phyloP scores from a whole-genome alignment of 2,797 vertebrate species.

The Poliocrania exsul region DNA sequence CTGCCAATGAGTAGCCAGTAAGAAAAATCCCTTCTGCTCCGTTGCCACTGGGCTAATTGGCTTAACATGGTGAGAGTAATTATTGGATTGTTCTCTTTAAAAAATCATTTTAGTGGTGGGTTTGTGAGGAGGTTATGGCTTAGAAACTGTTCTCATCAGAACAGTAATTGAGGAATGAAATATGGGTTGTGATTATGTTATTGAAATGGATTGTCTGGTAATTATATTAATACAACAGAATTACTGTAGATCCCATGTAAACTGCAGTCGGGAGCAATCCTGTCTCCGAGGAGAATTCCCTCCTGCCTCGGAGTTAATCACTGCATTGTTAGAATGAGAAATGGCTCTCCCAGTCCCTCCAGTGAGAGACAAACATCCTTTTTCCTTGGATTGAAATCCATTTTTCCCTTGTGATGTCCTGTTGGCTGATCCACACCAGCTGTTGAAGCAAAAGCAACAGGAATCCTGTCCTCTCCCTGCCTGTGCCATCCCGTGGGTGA shows the following conservation, averaged over 20 bases:
- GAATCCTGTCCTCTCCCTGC: not conserved
- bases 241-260: not conserved
- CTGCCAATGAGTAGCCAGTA: not conserved
- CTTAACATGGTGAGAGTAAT: conserved; percentile 50
- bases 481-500: rapidly evolving
- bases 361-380: not conserved
- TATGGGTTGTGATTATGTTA: conserved; percentile 46
- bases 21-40: conserved; percentile 35
- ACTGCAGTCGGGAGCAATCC: not conserved
- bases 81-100: conserved; percentile 59
- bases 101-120: conserved; percentile 46
- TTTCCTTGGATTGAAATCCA: not conserved
- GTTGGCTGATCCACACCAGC: not conserved
- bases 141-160: conserved; percentile 59
- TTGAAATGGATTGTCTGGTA: conserved; percentile 56
- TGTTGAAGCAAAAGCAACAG: not conserved
- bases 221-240: conserved; percentile 61
- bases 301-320: conserved; percentile 6
- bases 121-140: conserved; percentile 57
- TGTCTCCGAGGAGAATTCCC: not conserved
- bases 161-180: conserved; percentile 59
- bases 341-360: not conserved
- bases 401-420: not conserved
- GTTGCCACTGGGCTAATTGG: conserved; percentile 45
- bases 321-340: not conserved